These are phyloP conservation scores for Lathamus discolor DNA, from an alignment of 2,113 vertebrate species.

Conservation along the genomic window DNA sequence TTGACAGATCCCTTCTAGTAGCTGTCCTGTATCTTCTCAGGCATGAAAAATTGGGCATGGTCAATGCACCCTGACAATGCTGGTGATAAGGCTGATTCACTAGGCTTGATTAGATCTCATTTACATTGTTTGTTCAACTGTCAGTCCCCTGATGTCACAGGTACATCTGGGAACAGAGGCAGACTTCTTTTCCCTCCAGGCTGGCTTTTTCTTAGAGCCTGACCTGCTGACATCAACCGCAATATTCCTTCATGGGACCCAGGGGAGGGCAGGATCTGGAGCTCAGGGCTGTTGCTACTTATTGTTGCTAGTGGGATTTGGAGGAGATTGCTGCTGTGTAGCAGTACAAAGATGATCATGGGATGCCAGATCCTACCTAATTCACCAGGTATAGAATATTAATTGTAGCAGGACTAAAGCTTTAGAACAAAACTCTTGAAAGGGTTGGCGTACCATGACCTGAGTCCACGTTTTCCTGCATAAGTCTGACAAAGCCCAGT, in stretches of 20 bases:
- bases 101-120: conserved; percentile 25
- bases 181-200: background rate
- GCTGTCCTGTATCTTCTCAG: conserved; percentile 1
- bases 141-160: conserved; percentile 16
- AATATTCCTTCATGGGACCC: background rate
- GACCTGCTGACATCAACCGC: background rate
- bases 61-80: conserved; percentile 22
- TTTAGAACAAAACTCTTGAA: background rate
- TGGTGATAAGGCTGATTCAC: background rate
- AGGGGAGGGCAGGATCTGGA: background rate
- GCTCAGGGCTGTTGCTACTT: rapidly evolving
- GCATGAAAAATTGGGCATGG: background rate
- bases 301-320: background rate
- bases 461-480: background rate
- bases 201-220: background rate
- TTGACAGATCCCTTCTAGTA: conserved; percentile 12
- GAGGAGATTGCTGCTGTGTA: background rate
- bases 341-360: background rate
- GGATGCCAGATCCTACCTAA: background rate
- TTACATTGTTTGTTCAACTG: conserved; percentile 17
- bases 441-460: background rate
- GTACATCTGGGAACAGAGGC: background rate
- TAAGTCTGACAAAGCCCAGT: background rate
- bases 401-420: background rate
- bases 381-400: background rate